Conservation (phyloP, 1,140 invertebrate genomes). For the Diachasma alloeum region DNA sequence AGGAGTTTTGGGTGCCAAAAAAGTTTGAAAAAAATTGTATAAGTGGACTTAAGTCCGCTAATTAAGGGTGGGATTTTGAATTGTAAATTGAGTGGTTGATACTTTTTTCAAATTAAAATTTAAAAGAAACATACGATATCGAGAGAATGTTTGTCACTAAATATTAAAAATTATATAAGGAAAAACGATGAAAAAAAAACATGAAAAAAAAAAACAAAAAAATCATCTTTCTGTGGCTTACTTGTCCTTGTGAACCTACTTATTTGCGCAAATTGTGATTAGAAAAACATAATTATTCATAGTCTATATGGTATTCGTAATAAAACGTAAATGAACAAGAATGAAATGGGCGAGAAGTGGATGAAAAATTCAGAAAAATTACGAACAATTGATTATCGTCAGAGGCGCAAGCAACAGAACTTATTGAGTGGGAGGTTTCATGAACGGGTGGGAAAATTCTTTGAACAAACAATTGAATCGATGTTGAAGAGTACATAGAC, state of each 20-base stretch:
- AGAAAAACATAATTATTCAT: constrained; percentile 22
- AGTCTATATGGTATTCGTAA: constrained; percentile 19
- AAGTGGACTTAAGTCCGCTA: not conserved
- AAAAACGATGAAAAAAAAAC: constrained; percentile 7
- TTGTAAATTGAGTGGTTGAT: not conserved
- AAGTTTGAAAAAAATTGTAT: not conserved
- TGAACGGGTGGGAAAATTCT: constrained; percentile 13
- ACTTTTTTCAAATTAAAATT: constrained; percentile 8
- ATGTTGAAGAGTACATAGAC: not conserved
- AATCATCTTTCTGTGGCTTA: constrained; percentile 42
- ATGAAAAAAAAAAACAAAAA: constrained; percentile 17
- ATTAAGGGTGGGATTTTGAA: not conserved
- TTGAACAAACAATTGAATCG: not conserved
- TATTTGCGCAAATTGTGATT: constrained; percentile 50
- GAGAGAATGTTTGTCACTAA: not conserved
- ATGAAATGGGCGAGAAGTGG: not conserved
- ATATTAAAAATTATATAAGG: not conserved
- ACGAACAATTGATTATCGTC: not conserved
- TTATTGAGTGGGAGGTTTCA: not conserved
- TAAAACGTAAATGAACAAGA: constrained; percentile 17
- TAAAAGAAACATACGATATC: constrained; percentile 6
- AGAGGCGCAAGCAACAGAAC: not conserved
- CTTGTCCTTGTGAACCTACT: constrained; percentile 50
- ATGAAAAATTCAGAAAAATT: constrained; percentile 18
- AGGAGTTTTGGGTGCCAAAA: constrained; percentile 19